phyloP scores from a whole-genome alignment of 2,888 invertebrate genomes.

The Agonum fuliginosum region DNA sequence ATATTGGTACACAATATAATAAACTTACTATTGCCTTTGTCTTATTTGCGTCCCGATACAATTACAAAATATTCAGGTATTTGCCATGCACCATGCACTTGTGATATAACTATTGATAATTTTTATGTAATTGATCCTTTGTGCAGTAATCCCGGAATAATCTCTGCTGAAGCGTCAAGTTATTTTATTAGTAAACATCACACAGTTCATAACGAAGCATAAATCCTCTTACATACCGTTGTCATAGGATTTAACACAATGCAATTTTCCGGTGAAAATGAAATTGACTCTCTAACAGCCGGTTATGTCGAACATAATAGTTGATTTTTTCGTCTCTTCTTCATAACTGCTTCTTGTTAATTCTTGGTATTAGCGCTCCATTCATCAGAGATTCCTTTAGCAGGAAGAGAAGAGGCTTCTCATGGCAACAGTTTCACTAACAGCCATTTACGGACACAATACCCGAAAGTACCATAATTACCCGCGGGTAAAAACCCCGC shows the following conservation, averaged over 20 bases:
- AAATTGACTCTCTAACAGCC: constrained; percentile 18
- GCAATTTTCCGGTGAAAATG: constrained; percentile 38
- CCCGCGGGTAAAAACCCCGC: not conserved
- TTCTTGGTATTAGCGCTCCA: constrained; percentile 27
- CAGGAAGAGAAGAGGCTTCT: constrained; percentile 8
- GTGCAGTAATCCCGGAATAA: too few species aligned
- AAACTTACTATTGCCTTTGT: too few species aligned
- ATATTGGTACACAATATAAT: too few species aligned
- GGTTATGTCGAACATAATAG: not conserved
- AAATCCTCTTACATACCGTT: constrained; percentile 1
- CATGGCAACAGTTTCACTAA: not conserved
- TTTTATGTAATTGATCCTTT: too few species aligned
- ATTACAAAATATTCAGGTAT: too few species aligned
- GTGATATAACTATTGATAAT: too few species aligned
- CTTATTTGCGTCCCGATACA: too few species aligned
- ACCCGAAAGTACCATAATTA: constrained; percentile 33
- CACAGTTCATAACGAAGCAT: not conserved
- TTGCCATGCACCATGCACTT: too few species aligned
- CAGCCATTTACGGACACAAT: constrained; percentile 11
- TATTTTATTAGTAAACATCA: not conserved
- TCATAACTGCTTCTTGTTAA: not conserved
- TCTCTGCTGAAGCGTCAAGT: too few species aligned
- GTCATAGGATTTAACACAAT: constrained; percentile 3
- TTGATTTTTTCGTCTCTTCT: constrained; percentile 1
- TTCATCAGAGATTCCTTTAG: not conserved